Evolutionary conservation across 2,113 vertebrate genomes (phyloP).

Genomic region (Sinocyclocheilus anshuiensis): DNA sequence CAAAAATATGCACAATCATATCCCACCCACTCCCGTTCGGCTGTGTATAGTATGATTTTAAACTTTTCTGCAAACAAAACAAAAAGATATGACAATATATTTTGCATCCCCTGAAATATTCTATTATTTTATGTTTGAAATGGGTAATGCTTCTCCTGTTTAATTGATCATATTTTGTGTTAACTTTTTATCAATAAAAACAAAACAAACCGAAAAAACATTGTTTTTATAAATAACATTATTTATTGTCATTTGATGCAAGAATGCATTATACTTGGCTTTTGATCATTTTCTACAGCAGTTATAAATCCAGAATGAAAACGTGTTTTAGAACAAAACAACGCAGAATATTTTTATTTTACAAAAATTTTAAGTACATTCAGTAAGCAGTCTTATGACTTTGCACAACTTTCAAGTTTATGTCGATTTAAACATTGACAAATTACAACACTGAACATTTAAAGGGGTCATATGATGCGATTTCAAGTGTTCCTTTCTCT

Average conservation of each 20-base stretch:
- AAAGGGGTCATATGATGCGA: too few species aligned
- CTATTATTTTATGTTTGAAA: neutral
- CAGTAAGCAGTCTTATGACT: neutral
- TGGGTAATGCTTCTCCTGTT: neutral
- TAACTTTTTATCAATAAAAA: neutral
- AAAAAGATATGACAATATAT: neutral
- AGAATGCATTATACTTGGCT: neutral
- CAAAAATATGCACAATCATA: too few species aligned
- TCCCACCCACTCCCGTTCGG: too few species aligned
- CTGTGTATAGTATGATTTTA: neutral
- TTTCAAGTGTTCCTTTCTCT: too few species aligned
- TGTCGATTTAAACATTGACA: neutral
- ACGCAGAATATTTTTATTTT: neutral
- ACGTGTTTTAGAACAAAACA: neutral
- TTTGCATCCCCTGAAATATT: neutral
- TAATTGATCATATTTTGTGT: neutral
- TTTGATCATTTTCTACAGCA: neutral
- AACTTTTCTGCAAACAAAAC: neutral
- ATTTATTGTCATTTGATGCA: neutral
- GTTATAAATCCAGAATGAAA: neutral
- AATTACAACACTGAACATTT: conserved; percentile 6
- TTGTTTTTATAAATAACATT: neutral
- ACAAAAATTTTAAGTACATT: conserved; percentile 2
- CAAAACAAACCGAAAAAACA: neutral
- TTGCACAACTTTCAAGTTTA: conserved; percentile 18